Evolutionary conservation across 2,113 vertebrate species (phyloP).

Genomic region (Osmerus mordax): DNA sequence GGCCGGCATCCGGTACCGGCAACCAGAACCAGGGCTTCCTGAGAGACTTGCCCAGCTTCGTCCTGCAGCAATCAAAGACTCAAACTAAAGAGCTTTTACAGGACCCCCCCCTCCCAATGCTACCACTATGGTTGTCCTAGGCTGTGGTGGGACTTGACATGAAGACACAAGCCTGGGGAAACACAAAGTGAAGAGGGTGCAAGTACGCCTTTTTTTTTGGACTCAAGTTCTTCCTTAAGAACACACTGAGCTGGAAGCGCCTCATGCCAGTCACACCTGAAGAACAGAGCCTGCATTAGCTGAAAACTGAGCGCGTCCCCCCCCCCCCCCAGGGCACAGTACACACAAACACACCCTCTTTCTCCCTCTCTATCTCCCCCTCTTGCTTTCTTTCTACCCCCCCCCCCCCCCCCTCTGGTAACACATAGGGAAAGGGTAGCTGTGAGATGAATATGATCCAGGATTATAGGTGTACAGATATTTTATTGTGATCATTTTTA

Average conservation of each 20-base stretch:
- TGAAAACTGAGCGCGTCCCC: no score
- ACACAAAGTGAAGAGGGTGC: background rate
- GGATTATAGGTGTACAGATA: conserved; percentile 15
- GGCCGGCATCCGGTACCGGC: background rate
- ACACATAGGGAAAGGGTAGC: conserved; percentile 17
- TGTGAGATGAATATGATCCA: conserved; percentile 11
- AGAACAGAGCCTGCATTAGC: background rate
- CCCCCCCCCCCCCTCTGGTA: background rate
- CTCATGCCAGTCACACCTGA: background rate
- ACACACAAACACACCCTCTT: background rate
- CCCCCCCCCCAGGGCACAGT: no score
- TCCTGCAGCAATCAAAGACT: no score
- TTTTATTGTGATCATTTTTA: conserved; percentile 34
- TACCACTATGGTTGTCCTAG: background rate
- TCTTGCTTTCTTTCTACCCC: background rate
- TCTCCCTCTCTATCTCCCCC: background rate
- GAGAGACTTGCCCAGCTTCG: background rate
- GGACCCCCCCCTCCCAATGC: background rate
- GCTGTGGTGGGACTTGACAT: background rate
- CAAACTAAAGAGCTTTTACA: no score
- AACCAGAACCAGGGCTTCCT: background rate
- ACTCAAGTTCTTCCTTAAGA: background rate
- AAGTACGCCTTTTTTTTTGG: background rate
- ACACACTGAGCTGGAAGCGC: no score
- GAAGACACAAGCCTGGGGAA: background rate